These are phyloP conservation scores for Bolborhynchus lineola DNA, from an alignment of 2,113 vertebrate genomes.

Conservation along the genomic window DNA sequence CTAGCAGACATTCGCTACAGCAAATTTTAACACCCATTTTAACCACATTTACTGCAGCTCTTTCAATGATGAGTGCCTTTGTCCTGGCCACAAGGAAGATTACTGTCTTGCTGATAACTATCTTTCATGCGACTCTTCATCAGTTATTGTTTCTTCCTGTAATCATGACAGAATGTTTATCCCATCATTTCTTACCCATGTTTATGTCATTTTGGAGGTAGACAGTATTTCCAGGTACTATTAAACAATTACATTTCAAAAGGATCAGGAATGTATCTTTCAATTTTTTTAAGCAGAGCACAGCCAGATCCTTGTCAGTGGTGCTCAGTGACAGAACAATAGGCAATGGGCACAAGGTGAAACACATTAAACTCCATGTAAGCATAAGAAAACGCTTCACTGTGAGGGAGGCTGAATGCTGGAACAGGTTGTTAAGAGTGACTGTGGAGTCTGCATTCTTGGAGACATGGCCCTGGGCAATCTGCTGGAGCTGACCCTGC, in stretches of 20 bases:
- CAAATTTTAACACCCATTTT: background rate
- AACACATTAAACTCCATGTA: background rate
- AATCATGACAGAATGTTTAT: background rate
- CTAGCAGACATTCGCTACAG: background rate
- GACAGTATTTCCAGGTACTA: background rate
- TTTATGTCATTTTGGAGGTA: background rate
- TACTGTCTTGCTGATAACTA: background rate
- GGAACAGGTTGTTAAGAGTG: background rate
- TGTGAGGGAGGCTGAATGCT: background rate
- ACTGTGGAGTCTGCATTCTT: background rate
- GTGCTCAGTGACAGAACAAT: background rate
- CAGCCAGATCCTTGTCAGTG: background rate
- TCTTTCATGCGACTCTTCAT: background rate
- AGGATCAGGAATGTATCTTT: background rate
- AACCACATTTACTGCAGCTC: background rate
- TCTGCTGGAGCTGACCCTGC: background rate
- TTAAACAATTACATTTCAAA: background rate
- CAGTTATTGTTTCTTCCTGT: background rate
- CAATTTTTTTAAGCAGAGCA: background rate
- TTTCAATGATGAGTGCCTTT: background rate
- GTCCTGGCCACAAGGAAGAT: background rate
- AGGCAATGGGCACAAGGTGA: background rate
- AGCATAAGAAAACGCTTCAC: background rate
- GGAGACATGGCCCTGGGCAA: background rate
- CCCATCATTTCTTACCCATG: background rate